Percentiles rank a stretch among this genome's conserved stretches.
Conservation (phyloP, 2,797 vertebrate species). For the Coluber constrictor region DNA sequence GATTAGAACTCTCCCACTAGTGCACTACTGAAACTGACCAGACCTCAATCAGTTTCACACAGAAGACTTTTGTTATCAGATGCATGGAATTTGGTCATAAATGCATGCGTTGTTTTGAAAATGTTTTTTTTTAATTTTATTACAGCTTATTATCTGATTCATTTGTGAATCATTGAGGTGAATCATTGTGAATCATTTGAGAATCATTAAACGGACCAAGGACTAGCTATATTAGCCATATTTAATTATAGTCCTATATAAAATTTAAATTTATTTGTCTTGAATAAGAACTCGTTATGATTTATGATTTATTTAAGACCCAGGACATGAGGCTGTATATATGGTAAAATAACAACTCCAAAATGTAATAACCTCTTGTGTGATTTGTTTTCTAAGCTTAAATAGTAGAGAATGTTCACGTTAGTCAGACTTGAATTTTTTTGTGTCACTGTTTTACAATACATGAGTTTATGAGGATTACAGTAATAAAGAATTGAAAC, state of each 20-base stretch:
- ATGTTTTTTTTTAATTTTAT: not conserved
- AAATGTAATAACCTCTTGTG: not conserved
- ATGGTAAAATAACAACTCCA: not conserved
- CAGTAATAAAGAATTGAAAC: constrained; percentile 1
- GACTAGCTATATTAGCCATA: not conserved
- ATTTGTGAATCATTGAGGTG: not conserved
- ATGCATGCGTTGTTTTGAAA: not conserved
- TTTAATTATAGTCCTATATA: not conserved
- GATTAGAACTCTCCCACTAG: not conserved
- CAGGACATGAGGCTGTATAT: constrained; percentile 42
- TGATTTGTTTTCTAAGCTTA: not conserved
- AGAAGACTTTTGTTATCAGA: not conserved
- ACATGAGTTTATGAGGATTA: not conserved
- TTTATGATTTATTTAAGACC: not conserved
- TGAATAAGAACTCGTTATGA: not conserved
- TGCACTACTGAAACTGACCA: not conserved
- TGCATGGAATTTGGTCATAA: not conserved
- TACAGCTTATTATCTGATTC: not conserved
- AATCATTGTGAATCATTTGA: too few species aligned
- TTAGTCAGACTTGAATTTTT: constrained; percentile 51
- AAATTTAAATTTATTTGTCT: not conserved
- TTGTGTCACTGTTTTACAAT: constrained; percentile 25
- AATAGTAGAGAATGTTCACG: constrained; percentile 44
- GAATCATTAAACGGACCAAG: not conserved
- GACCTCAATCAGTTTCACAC: not conserved